Evolutionary conservation across 2,113 vertebrate species (phyloP).

Genomic region (Heptranchias perlo): DNA sequence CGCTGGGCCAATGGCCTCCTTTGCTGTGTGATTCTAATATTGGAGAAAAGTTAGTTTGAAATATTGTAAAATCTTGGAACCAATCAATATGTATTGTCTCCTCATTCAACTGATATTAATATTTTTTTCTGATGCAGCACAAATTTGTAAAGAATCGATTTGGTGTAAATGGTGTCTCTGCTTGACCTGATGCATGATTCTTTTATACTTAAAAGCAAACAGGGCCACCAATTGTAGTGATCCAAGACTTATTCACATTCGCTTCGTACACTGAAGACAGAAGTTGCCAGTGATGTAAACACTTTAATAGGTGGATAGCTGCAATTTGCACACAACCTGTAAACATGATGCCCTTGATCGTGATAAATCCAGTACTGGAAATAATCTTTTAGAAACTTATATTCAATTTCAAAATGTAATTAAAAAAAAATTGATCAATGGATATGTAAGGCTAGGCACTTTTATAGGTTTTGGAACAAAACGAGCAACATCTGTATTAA

Average conservation of each 20-base stretch:
- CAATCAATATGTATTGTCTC: neutral
- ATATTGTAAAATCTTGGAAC: neutral
- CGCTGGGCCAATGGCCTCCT: no score
- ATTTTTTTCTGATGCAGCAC: neutral
- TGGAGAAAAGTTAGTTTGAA: neutral
- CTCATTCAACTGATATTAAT: neutral
- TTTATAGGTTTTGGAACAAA: neutral
- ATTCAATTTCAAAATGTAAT: no score
- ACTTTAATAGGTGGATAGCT: neutral
- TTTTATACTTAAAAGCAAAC: neutral
- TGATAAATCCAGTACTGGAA: neutral
- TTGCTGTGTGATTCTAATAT: neutral
- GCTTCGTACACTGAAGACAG: neutral
- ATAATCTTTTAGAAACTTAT: no score
- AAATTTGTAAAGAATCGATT: neutral
- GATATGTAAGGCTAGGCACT: no score
- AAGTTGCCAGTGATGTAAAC: neutral
- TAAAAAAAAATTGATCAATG: neutral
- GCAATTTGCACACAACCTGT: neutral
- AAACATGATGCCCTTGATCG: neutral
- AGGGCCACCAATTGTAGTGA: neutral
- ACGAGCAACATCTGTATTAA: constrained; percentile 6
- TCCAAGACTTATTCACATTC: neutral
- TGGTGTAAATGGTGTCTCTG: neutral
- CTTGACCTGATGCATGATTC: neutral